These are phyloP conservation scores for Eupithecia inturbata DNA, from an alignment of 2,888 invertebrate genomes.

Conservation along the genomic window DNA sequence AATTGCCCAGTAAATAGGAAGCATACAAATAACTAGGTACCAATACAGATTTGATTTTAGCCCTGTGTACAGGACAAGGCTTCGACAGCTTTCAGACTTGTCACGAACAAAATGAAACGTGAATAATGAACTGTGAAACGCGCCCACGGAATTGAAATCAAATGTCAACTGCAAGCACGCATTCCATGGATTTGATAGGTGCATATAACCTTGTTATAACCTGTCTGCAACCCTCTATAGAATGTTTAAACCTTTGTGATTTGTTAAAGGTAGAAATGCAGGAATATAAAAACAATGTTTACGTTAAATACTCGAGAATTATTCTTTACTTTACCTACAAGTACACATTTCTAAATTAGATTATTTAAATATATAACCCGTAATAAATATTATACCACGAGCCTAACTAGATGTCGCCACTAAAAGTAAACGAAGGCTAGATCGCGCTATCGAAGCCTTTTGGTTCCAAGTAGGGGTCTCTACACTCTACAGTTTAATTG, in stretches of 20 bases:
- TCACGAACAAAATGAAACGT: conserved; percentile 63
- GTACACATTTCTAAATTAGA: no score
- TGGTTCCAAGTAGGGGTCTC: no score
- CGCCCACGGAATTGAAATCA: conserved; percentile 59
- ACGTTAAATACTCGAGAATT: no score
- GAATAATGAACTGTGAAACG: conserved; percentile 66
- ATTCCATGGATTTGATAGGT: conserved; percentile 49
- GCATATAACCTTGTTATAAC: neutral
- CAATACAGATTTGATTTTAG: conserved; percentile 7
- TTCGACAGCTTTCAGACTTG: conserved; percentile 50
- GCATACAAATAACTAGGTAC: neutral
- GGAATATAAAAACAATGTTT: neutral
- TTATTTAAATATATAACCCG: no score
- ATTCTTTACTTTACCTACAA: no score
- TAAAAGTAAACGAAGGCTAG: no score
- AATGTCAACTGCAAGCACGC: conserved; percentile 49
- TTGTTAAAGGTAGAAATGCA: neutral
- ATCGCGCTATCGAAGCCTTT: no score
- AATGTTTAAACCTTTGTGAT: neutral
- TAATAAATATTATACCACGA: no score
- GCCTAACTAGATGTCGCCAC: no score
- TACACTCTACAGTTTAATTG: no score
- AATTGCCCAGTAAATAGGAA: neutral
- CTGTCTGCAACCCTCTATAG: neutral
- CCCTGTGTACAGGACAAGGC: neutral